Percentiles rank a stretch among this genome's conserved stretches.
phyloP scores from a whole-genome alignment of 2,888 invertebrate species.

The Lithophane ornitopus region DNA sequence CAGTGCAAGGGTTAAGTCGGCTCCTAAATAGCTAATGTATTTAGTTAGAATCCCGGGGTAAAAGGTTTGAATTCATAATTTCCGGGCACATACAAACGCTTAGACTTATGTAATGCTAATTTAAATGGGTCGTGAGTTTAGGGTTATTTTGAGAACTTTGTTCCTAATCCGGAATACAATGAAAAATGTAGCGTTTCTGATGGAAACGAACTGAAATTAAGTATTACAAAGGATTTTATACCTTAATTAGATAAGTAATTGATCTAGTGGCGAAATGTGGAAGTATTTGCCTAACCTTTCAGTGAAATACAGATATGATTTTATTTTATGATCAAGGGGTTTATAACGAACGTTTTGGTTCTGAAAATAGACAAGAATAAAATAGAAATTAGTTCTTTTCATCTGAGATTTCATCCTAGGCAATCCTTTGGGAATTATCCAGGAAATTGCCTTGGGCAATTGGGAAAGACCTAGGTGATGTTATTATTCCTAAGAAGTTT shows the following conservation, averaged over 20 bases:
- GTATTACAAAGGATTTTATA: background rate
- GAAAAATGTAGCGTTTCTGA: slow-evolving; percentile 30
- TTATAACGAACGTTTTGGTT: background rate
- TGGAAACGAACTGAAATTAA: background rate
- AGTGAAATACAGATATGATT: background rate
- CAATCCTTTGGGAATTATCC: slow-evolving; percentile 25
- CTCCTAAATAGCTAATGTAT: slow-evolving; percentile 84
- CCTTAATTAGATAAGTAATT: slow-evolving; percentile 2
- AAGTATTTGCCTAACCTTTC: background rate
- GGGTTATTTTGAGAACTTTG: slow-evolving; percentile 49
- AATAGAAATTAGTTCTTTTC: slow-evolving; percentile 27
- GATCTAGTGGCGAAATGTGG: background rate
- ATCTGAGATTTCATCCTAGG: slow-evolving; percentile 25
- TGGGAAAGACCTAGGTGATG: slow-evolving; percentile 15
- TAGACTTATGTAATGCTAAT: slow-evolving; percentile 66
- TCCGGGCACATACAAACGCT: slow-evolving; percentile 65
- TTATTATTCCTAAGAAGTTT: slow-evolving; percentile 12
- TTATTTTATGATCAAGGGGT: background rate
- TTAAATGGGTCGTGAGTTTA: slow-evolving; percentile 55
- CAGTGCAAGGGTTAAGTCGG: slow-evolving; percentile 74
- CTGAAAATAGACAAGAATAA: slow-evolving; percentile 24
- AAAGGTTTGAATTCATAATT: slow-evolving; percentile 80
- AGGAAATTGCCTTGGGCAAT: slow-evolving; percentile 39
- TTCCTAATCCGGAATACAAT: slow-evolving; percentile 29
- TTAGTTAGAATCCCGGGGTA: slow-evolving; percentile 76